phyloP scores from a whole-genome alignment of 2,888 invertebrate genomes.

The Hirtodrosophila cameraria region DNA sequence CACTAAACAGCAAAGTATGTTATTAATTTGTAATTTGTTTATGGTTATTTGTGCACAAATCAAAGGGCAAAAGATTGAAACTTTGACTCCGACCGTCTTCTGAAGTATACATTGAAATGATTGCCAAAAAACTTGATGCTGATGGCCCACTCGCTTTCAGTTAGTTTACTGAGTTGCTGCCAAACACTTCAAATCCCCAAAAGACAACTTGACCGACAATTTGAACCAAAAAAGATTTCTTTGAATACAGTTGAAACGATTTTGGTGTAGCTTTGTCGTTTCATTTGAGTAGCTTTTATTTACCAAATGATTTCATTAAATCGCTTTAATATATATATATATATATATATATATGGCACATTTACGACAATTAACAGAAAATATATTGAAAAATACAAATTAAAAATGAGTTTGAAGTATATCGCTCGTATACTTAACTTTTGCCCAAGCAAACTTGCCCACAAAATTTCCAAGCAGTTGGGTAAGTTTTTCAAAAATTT shows the following conservation, averaged over 20 bases:
- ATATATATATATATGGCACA: no score
- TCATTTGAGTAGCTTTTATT: neutral
- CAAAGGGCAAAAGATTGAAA: slow-evolving; percentile 77
- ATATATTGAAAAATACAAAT: no score
- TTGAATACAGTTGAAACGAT: slow-evolving; percentile 27
- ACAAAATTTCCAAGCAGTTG: no score
- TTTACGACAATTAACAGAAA: no score
- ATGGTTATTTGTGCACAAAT: slow-evolving; percentile 79
- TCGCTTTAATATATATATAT: no score
- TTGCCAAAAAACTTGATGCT: slow-evolving; percentile 27
- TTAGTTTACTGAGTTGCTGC: slow-evolving; percentile 16
- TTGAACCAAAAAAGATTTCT: slow-evolving; percentile 16
- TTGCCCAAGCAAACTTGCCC: no score
- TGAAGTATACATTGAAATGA: slow-evolving; percentile 18
- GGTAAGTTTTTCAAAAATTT: no score
- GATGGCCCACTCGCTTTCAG: slow-evolving; percentile 18
- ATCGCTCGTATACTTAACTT: no score
- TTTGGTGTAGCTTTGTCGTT: neutral
- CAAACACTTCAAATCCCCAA: slow-evolving; percentile 37
- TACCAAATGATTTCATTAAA: neutral
- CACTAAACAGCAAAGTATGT: slow-evolving; percentile 71
- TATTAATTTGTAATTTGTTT: slow-evolving; percentile 77
- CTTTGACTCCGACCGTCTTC: slow-evolving; percentile 46
- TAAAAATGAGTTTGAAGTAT: no score
- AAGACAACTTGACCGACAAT: slow-evolving; percentile 37